Evolutionary conservation across 53 echinoderm and acorn worm species (phyloP).

Genomic region (Hippasteria phrygiana): DNA sequence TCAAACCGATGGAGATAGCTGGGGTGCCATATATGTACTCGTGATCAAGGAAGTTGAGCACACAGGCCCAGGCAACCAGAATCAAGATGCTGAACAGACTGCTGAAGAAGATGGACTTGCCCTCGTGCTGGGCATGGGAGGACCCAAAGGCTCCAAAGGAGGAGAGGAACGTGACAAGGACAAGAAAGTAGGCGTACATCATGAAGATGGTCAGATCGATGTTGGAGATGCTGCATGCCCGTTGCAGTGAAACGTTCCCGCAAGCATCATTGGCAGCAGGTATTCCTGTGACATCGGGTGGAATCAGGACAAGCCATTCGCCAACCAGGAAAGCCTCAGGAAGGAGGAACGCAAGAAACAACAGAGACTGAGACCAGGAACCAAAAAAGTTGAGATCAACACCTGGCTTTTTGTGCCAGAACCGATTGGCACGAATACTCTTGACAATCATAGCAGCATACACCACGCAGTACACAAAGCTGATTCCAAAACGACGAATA

Average conservation of each 20-base stretch:
- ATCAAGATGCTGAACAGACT: constrained; percentile 72
- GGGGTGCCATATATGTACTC: constrained; percentile 68
- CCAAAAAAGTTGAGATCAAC: constrained; percentile 56
- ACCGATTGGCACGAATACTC: constrained; percentile 64
- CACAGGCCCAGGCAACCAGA: constrained; percentile 76
- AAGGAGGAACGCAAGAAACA: constrained; percentile 74
- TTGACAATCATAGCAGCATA: constrained; percentile 75
- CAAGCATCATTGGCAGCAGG: background rate
- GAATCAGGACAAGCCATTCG: constrained; percentile 81
- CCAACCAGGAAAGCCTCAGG: constrained; percentile 69
- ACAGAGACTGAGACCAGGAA: constrained; percentile 64
- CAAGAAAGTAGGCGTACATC: constrained; percentile 75
- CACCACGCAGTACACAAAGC: constrained; percentile 76
- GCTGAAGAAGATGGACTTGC: constrained; percentile 53
- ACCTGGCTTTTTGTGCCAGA: constrained; percentile 45
- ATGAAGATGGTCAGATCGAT: constrained; percentile 66
- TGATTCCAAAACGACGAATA: constrained; percentile 73
- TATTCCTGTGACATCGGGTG: constrained; percentile 14
- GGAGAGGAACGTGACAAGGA: constrained; percentile 66
- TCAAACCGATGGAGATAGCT: constrained; percentile 76
- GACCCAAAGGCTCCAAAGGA: constrained; percentile 51
- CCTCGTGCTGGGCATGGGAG: constrained; percentile 58
- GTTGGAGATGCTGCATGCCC: constrained; percentile 66
- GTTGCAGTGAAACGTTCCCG: background rate
- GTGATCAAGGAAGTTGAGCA: constrained; percentile 57